Evolutionary conservation across 2,113 vertebrate genomes (phyloP).

Genomic region (Sinocyclocheilus anshuiensis): DNA sequence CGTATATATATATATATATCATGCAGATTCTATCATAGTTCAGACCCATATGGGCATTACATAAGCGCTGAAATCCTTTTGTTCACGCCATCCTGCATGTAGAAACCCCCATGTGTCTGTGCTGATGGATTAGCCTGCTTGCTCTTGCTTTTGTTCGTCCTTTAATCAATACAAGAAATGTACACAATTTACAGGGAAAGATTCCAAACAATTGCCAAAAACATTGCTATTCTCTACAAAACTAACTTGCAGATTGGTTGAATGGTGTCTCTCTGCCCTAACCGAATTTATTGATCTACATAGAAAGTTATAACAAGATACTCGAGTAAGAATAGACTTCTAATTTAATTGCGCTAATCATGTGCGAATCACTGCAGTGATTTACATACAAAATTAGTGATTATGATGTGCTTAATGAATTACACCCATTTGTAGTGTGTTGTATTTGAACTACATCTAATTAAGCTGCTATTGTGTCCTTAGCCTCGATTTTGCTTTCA

Average conservation of each 20-base stretch:
- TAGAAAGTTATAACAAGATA: not conserved
- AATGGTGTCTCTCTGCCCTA: too few relatives aligned
- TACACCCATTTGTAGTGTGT: constrained; percentile 5
- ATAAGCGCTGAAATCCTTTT: constrained; percentile 47
- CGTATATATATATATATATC: constrained; percentile 34
- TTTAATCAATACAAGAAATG: constrained; percentile 50
- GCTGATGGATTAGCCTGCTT: constrained; percentile 42
- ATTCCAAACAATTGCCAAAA: not conserved
- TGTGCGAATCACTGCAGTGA: not conserved
- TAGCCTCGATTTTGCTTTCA: not conserved
- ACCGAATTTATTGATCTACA: not conserved
- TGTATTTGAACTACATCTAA: not conserved
- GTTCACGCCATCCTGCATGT: constrained; percentile 29
- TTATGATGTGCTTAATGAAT: constrained; percentile 33
- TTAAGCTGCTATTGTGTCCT: constrained; percentile 4
- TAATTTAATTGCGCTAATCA: not conserved
- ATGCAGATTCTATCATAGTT: not conserved
- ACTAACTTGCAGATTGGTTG: not conserved
- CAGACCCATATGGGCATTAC: constrained; percentile 21
- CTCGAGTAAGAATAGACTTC: not conserved
- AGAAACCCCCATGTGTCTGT: constrained; percentile 35
- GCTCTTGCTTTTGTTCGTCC: constrained; percentile 37
- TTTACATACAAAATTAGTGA: constrained; percentile 7
- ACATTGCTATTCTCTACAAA: not conserved
- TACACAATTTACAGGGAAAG: not conserved